Evolutionary conservation across 2,113 vertebrate genomes (phyloP).

Genomic region (Brienomyrus brachyistius): DNA sequence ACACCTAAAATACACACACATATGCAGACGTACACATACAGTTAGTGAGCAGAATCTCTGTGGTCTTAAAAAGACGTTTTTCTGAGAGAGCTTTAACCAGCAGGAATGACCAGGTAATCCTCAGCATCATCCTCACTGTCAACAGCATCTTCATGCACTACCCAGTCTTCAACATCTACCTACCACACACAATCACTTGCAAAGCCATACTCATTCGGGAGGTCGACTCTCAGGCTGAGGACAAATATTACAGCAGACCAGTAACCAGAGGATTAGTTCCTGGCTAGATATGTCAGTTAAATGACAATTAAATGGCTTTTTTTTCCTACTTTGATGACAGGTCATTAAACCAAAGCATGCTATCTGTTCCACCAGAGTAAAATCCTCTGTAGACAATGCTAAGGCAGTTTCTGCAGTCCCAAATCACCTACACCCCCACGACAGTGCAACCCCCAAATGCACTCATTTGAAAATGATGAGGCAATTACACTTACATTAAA

Average conservation of each 20-base stretch:
- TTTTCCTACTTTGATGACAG: slow-evolving; percentile 1
- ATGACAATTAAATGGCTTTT: slow-evolving; percentile 4
- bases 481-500: slow-evolving; percentile 15
- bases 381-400: slow-evolving; percentile 1
- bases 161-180: background rate
- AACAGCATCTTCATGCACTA: background rate
- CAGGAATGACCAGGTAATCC: background rate
- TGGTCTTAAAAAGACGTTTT: background rate
- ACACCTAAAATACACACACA: background rate
- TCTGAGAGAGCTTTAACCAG: background rate
- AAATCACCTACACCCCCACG: background rate
- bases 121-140: background rate
- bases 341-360: background rate
- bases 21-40: slow-evolving; percentile 1
- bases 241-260: background rate
- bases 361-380: slow-evolving; percentile 5
- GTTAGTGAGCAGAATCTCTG: background rate
- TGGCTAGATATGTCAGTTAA: background rate
- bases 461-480: slow-evolving; percentile 11
- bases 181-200: background rate
- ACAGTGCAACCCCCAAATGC: background rate
- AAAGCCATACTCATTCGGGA: background rate
- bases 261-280: slow-evolving; percentile 7
- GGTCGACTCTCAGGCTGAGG: background rate
- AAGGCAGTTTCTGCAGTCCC: background rate